Evolutionary conservation across 2,113 vertebrate genomes (phyloP), one percentile per base, ranked within the genome.

Genomic region (Muscicapa adusta): DNA sequence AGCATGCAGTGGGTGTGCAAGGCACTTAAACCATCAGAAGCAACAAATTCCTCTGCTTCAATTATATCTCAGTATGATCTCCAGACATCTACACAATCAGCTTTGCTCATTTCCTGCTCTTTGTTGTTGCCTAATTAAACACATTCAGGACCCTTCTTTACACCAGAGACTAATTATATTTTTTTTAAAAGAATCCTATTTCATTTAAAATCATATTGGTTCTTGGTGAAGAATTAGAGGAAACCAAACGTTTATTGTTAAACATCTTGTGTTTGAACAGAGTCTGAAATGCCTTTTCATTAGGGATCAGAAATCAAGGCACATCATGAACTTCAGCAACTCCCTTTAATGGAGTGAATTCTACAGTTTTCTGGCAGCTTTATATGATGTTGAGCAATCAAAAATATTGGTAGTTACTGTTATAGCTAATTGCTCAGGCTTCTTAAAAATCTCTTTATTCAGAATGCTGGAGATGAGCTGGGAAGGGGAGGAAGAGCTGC

Each of bases 1-100:
- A 26, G 89, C 63, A 43, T 91, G 85, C 66, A 83, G 78, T 88
- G 90, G 90, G 90, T 96, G 88, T 83, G 83, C 65, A 83, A 86
- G 60, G 86, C 91, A 85, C 94, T 96, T 61, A 96, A 95, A 88
- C 82, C 78, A 86, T 91, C 80, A 94, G 91, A 71, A 86, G 63
- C 61, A 96, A 91, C 73, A 87, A 82, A 70, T 42, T 87, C 71
- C 74, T 88, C 68, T 42, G 23, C 65, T 79, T 95, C 92, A 91
- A 86, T 92, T 85, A 36, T 82, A 83, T 60, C 88, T 78, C 92
- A 68, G 40, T 93, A 1, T 54, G 80, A 94, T 94, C 84, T 88
- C 79, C 68, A 50, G 65, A 34, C 66, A 91, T 50, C 83, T 62
- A 76, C 88, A 60, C 63, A 63, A 91, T 51, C 72, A 60, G 81